Evolutionary conservation across 2,113 vertebrate genomes (phyloP).

Genomic region (Macquaria australasica): DNA sequence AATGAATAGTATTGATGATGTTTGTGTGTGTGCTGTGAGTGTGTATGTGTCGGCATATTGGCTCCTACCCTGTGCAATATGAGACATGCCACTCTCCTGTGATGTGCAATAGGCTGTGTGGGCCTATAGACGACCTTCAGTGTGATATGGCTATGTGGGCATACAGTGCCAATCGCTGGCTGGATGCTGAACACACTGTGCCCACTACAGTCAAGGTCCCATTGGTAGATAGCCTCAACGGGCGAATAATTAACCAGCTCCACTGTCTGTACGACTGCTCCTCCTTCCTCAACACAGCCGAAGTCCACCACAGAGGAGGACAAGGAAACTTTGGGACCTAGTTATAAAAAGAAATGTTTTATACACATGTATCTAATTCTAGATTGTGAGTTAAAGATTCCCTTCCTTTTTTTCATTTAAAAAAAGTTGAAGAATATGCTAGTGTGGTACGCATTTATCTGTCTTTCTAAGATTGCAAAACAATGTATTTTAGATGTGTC

Average conservation of each 20-base stretch:
- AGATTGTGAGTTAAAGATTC: neutral
- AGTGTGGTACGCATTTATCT: neutral
- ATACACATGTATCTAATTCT: neutral
- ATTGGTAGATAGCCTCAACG: constrained; percentile 87
- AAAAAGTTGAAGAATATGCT: neutral
- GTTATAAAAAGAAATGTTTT: neutral
- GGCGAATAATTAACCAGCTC: constrained; percentile 87
- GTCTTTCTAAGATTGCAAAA: neutral
- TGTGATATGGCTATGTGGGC: constrained; percentile 72
- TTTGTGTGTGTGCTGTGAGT: neutral
- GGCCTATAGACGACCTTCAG: constrained; percentile 88
- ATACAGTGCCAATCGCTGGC: constrained; percentile 84
- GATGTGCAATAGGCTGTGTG: constrained; percentile 83
- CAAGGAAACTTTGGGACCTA: constrained; percentile 89
- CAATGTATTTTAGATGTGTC: neutral
- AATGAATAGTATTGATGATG: neutral
- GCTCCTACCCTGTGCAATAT: constrained; percentile 90
- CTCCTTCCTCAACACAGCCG: constrained; percentile 83
- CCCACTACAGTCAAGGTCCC: constrained; percentile 87
- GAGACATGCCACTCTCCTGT: constrained; percentile 90
- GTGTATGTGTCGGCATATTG: neutral
- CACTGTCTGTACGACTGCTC: constrained; percentile 66
- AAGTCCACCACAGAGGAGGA: constrained; percentile 86
- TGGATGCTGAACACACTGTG: constrained; percentile 91
- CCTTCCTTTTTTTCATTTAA: neutral